A percentile compares a stretch with the other conserved stretches of the same genome.
Evolutionary conservation across 2,797 vertebrate genomes (phyloP).

Genomic region (Poliocrania exsul): DNA sequence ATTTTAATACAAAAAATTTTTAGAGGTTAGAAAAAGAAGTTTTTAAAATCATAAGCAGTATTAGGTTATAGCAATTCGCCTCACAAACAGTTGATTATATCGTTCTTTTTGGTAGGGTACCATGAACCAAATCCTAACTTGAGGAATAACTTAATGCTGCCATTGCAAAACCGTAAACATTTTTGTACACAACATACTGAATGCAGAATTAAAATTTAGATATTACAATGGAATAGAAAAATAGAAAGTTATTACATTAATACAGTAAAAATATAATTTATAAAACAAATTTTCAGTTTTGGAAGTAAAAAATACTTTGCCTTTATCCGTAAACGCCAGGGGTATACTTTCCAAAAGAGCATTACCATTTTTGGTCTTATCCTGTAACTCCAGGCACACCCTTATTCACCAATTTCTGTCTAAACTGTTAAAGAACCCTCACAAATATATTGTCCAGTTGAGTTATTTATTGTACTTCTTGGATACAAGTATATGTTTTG

Average conservation of each 20-base stretch:
- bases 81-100: neutral
- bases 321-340: neutral
- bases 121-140: neutral
- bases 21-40: neutral
- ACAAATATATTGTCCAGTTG: neutral
- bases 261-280: neutral
- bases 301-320: neutral
- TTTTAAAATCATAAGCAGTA: neutral
- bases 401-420: neutral
- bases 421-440: neutral
- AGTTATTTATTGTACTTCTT: neutral
- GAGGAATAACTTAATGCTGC: neutral
- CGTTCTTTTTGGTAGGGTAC: neutral
- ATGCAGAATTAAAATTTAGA: neutral
- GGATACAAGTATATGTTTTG: neutral
- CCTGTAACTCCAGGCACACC: neutral
- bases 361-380: neutral
- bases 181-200: neutral
- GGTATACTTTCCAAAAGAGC: neutral
- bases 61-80: neutral
- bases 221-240: neutral
- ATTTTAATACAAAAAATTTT: slow-evolving; percentile 14
- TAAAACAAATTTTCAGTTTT: neutral
- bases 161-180: neutral
- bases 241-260: neutral